Evolutionary conservation across 2,888 invertebrate species (phyloP), one percentile per base, ranked within the genome.

Genomic region (Drosophila conformis): DNA sequence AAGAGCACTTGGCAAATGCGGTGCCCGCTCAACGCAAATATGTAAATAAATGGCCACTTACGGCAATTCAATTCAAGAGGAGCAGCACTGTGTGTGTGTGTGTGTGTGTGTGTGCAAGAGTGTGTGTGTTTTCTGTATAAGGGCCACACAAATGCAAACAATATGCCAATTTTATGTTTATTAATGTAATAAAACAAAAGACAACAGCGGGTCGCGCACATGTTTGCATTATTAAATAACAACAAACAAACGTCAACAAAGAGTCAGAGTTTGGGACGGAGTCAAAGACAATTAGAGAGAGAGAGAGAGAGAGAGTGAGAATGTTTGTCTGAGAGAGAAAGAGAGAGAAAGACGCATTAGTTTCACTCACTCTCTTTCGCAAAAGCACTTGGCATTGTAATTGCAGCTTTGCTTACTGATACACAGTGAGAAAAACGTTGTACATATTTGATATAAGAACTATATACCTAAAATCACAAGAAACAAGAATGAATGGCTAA

Each of bases 1-100:
- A 84, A 89, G 75, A 75, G 87, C 76, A 88, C 85, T 80, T 80
- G 82, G 80, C 80, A 75, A 67, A 59, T 62, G 65, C 63, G 70
- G 54, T 69, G 75, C 63, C 60, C 85, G 87, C 82, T 89, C 87
- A 71, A 80, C 73, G 80, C 73, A 84, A 87, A 87, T 90, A 90
- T 87, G 90, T 68, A 90, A 90, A 87, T 87, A 87, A 87, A 89
- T 87, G 85, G 87, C 85, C 87, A 90, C 90, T 87, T 90, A 78
- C 71, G 87, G 90, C 78, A 76, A 84, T 80, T 87, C 82, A 89
- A 89, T 83, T 57, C 57, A 57, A 73, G 76, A 49, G 69, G 59
- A 49, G 36, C 53, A 36, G 38, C 27, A 42, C 27, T 51, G 51
- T 33, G 21, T 36, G 21, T n/a, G 15, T 33, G 33, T n/a, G 29